These are phyloP conservation scores for Dynastes maya DNA, from an alignment of 2,888 invertebrate species.

Conservation along the genomic window DNA sequence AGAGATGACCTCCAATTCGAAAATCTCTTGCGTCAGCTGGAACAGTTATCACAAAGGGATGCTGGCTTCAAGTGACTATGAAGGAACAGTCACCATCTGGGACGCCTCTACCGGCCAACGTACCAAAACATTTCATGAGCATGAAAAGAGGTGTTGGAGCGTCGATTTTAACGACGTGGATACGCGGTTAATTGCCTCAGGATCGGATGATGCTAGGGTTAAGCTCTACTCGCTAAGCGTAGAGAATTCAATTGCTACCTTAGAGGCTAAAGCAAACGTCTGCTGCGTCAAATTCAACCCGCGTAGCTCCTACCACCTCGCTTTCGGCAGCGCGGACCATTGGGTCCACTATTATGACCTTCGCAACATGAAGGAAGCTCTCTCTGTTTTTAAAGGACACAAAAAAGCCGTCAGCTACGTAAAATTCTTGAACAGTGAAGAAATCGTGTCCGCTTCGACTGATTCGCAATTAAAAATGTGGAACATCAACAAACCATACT, in stretches of 20 bases:
- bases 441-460: constrained; percentile 93
- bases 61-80: constrained; percentile 94
- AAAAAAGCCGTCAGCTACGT: constrained; percentile 96
- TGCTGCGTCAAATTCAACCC: constrained; percentile 96
- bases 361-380: constrained; percentile 85
- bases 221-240: constrained; percentile 94
- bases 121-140: constrained; percentile 87
- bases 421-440: constrained; percentile 87
- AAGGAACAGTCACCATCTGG: constrained; percentile 95
- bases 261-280: constrained; percentile 95
- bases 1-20: constrained; percentile 93
- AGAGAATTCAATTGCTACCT: constrained; percentile 88
- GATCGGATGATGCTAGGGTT: constrained; percentile 93
- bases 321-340: constrained; percentile 97
- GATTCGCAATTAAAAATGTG: constrained; percentile 93
- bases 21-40: constrained; percentile 96
- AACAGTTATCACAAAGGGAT: constrained; percentile 87
- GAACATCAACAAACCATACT: constrained; percentile 85
- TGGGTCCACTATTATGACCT: constrained; percentile 97
- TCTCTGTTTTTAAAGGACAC: constrained; percentile 90
- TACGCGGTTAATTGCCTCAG: constrained; percentile 91
- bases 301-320: constrained; percentile 87
- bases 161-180: constrained; percentile 96
- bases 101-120: constrained; percentile 86
- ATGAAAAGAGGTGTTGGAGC: constrained; percentile 96